These are phyloP conservation scores for Indicator indicator DNA, from an alignment of 2,113 vertebrate species.

Conservation along the genomic window DNA sequence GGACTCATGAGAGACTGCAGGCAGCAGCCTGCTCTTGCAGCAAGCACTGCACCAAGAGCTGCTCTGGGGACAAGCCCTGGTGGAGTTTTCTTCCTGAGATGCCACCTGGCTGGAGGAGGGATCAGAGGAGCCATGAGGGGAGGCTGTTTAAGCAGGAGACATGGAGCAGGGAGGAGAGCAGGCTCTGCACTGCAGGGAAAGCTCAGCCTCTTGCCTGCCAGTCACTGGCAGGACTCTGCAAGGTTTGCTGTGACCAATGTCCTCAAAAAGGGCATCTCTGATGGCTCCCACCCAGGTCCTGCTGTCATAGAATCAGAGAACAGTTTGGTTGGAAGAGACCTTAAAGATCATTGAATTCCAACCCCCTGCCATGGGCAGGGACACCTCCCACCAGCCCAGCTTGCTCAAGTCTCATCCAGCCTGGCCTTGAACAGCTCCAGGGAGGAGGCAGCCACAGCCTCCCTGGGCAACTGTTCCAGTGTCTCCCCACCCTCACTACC, in stretches of 20 bases:
- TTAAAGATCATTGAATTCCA: too few species aligned
- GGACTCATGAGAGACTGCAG: fast-evolving
- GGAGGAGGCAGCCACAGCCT: too few species aligned
- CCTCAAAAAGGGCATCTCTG: background rate
- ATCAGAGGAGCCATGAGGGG: too few species aligned
- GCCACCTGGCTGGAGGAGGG: background rate
- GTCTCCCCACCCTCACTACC: too few species aligned
- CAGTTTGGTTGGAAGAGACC: too few species aligned
- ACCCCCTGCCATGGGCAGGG: too few species aligned
- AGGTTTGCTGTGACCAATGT: background rate
- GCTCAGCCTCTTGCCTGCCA: background rate
- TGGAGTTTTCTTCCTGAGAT: background rate
- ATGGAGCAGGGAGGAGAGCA: background rate
- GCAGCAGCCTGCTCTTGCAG: background rate
- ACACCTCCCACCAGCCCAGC: too few species aligned
- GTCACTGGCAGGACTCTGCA: background rate
- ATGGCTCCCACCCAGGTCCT: background rate
- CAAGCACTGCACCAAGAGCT: background rate
- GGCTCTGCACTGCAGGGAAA: fast-evolving
- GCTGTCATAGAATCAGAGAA: background rate
- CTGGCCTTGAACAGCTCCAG: too few species aligned
- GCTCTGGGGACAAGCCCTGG: background rate
- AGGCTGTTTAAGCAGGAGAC: background rate
- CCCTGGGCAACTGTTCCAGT: too few species aligned
- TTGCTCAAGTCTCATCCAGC: too few species aligned